phyloP scores from a whole-genome alignment of 2,113 vertebrate species.

The Butastur rufipennis region DNA sequence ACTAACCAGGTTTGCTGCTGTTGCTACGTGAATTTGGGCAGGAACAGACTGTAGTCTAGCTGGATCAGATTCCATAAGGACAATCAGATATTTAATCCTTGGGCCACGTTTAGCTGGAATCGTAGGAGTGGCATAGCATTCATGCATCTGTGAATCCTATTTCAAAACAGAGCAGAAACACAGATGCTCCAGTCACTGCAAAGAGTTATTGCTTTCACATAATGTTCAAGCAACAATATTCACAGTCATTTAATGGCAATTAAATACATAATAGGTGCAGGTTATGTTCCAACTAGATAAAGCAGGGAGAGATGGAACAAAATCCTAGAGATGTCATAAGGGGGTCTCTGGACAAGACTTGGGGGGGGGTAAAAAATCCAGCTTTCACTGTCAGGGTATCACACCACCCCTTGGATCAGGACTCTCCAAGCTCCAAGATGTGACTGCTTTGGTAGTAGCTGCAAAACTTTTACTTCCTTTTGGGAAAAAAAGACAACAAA shows the following conservation, averaged over 20 bases:
- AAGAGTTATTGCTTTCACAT: not conserved
- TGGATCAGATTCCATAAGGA: not conserved
- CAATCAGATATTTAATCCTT: not conserved
- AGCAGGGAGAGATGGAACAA: not conserved
- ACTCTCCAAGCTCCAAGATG: not conserved
- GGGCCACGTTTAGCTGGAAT: not conserved
- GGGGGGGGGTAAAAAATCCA: accelerated
- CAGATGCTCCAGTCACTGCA: not conserved
- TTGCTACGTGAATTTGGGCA: not conserved
- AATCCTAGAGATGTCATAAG: not conserved
- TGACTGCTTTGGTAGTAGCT: not conserved
- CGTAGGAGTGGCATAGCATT: not conserved
- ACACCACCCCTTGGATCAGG: not conserved
- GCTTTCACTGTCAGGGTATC: not conserved
- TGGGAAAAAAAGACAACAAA: not conserved
- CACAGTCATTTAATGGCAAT: not conserved
- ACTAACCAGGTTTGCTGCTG: not conserved
- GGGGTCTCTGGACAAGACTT: not conserved
- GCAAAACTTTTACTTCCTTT: not conserved
- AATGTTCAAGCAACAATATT: not conserved
- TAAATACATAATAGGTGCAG: not conserved
- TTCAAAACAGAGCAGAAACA: not conserved
- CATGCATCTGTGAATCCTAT: not conserved
- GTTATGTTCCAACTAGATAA: not conserved
- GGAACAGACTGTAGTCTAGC: not conserved